Conservation (phyloP, 64 coral and sea anemone genomes). For the Pocillopora damicornis region DNA sequence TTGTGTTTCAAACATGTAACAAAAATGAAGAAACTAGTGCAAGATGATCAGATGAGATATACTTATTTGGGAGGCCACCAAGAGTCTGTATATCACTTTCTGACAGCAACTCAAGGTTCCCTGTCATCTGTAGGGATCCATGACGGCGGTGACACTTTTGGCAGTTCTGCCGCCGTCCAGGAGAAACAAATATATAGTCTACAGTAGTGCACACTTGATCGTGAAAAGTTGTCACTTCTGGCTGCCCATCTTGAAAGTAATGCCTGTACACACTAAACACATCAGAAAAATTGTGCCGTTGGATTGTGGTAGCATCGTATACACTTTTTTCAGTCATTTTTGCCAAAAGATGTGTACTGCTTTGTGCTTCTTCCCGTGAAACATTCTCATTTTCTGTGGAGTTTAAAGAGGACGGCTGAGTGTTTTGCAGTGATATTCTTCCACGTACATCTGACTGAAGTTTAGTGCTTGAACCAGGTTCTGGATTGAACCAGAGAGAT, state of each 20-base stretch:
- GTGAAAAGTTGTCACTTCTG: constrained; percentile 77
- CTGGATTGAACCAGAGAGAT: background rate
- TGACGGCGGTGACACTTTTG: background rate
- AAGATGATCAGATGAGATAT: constrained; percentile 80
- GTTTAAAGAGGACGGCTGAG: background rate
- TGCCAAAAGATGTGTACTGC: background rate
- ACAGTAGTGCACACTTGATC: constrained; percentile 64
- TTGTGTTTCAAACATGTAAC: constrained; percentile 31
- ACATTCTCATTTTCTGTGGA: background rate
- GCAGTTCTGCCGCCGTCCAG: background rate
- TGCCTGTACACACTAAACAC: constrained; percentile 78
- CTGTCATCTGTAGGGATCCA: constrained; percentile 47
- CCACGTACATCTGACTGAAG: background rate
- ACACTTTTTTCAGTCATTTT: background rate
- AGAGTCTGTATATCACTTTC: constrained; percentile 27
- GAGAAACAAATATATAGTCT: constrained; percentile 76
- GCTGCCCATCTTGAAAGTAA: background rate
- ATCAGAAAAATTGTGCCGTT: constrained; percentile 42
- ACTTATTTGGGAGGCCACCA: constrained; percentile 62
- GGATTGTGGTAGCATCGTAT: constrained; percentile 30
- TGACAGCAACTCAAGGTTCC: constrained; percentile 43
- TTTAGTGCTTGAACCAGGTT: background rate
- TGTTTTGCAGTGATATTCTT: background rate
- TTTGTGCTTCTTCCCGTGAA: background rate
- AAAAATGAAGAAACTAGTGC: constrained; percentile 69